Base-by-base conservation (phyloP, 2,113 vertebrate species). In the Hoplias malabaricus region DNA sequence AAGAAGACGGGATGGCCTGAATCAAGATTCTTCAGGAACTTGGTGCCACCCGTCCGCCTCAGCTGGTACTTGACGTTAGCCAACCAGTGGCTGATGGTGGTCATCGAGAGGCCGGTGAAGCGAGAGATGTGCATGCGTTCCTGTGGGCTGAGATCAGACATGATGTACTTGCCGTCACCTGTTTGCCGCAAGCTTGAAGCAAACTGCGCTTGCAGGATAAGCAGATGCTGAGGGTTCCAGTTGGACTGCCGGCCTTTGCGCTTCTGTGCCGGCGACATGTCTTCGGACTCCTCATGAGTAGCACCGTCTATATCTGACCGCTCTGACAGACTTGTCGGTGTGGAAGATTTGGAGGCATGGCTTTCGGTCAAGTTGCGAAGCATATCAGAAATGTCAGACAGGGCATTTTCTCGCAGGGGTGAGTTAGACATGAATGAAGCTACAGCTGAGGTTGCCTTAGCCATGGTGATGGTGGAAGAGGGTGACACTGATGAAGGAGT, bases 21-120 rank as follows among this genome's bases (percentile, higher is more conserved):
- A 92, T 99, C 98, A 90, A 99, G 89, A 91, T 99, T 98, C 92
- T 99, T 99, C 88, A 99, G 93, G 91, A 99, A 99, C 93, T 99
- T 99, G 84, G 98, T 99, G 86, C 98, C 96, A 79, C 97, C 98
- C 84, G 98, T 99, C 94, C 98, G 95, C 90, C 97, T 94, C 62
- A 99, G 92, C 94, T 99, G 98, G 92, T 99, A 99, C 87, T 99
- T 99, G 85, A 99, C 98, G 78, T 99, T 99, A 85, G 98, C 98
- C 86, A 99, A 89, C 98, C 98, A 99, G 90, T 99, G 98, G 91
- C 97, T 98, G 90, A 99, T 99, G 54, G 98, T 99, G 82, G 97
- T 99, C 97, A 99, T 99, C 1, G 98, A 99, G 63, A 98, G 96
- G 69, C 98, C 98, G 0, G 97, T 99, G 90, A 99, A 99, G 79